Evolutionary conservation across 2,113 vertebrate genomes (phyloP), one percentile per base, ranked within the genome.

Genomic region (Chrysemys picta): DNA sequence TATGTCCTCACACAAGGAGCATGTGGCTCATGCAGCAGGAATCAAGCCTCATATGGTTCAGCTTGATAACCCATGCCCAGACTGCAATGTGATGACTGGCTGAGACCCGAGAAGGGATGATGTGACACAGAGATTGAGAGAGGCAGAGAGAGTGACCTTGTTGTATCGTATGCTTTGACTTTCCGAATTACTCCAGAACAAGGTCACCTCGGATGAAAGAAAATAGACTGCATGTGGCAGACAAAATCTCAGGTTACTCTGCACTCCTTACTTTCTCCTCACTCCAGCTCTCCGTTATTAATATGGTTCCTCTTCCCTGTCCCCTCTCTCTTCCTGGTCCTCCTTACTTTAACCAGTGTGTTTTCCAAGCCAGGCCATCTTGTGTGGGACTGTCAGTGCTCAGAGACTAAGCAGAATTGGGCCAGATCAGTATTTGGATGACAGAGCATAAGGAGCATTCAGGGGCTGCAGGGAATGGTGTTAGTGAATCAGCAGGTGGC

Each of bases 81-180:
- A 35, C 49, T 93, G 95, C 96, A 93, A 93, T 0, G 80, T 85
- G 92, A 94, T 92, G 80, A 98, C 79, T 10, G 5, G 91, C 92
- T 85, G 93, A 89, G 94, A 96, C 85, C 91, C 85, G 94, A 97
- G 97, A 93, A 0, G 54, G 31, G 25, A 52, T 2, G 91, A 96
- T 95, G 88, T 93, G 92, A 94, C 85, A 76, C 92, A 94, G 89
- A 97, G 97, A 96, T 97, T 94, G 88, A 76, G 0, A 1, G 84
- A 0, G 24, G 86, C 24, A 5, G 31, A 1, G 1, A 93, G 11
- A 88, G 94, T 85, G 80, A 91, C 92, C 95, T 90, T 91, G 47
- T 80, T 27, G 96, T 90, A 96, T 96, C 92, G 0, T 93, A 69
- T 94, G 88, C 95, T 90, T 76, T 8, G n/a, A 92, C 89, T 98